Evolutionary conservation across 1,140 invertebrate genomes (phyloP).

Genomic region (Cotesia chilonis): DNA sequence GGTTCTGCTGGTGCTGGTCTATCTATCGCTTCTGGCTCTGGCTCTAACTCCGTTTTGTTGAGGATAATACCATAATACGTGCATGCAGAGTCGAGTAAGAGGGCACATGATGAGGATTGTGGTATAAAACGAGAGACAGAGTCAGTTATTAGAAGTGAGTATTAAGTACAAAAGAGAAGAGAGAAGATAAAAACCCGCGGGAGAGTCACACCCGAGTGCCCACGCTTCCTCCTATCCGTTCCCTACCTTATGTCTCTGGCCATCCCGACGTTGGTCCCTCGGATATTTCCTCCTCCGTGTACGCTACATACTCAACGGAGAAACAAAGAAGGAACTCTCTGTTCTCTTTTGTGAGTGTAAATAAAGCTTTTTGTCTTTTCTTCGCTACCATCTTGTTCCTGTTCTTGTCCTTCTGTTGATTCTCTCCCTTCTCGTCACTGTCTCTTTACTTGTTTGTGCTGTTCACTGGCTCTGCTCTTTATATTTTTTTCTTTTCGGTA

Average conservation of each 20-base stretch:
- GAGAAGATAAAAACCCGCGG: conserved; percentile 58
- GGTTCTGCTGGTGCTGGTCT: conserved; percentile 42
- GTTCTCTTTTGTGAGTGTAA: conserved; percentile 17
- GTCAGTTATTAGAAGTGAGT: conserved; percentile 2
- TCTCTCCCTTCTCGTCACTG: neutral
- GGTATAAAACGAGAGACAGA: too few species aligned
- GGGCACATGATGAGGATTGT: neutral
- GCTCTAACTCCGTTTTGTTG: neutral
- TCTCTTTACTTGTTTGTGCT: neutral
- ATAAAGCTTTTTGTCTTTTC: conserved; percentile 14
- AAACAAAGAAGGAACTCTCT: neutral
- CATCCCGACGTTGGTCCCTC: conserved; percentile 30
- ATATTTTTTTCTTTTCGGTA: too few species aligned
- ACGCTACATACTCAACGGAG: conserved; percentile 10
- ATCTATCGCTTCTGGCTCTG: conserved; percentile 43
- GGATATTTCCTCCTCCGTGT: conserved; percentile 37
- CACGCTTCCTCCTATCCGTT: conserved; percentile 65
- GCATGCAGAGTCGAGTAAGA: neutral
- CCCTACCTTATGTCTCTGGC: conserved; percentile 39
- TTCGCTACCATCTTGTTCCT: conserved; percentile 10
- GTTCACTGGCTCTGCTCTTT: too few species aligned
- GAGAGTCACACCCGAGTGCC: conserved; percentile 65
- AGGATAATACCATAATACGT: conserved; percentile 6
- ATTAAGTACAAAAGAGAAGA: conserved; percentile 29
- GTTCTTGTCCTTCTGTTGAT: conserved; percentile 1